phyloP scores from a whole-genome alignment of 2,113 vertebrate genomes.

The Ceyx melanurus region DNA sequence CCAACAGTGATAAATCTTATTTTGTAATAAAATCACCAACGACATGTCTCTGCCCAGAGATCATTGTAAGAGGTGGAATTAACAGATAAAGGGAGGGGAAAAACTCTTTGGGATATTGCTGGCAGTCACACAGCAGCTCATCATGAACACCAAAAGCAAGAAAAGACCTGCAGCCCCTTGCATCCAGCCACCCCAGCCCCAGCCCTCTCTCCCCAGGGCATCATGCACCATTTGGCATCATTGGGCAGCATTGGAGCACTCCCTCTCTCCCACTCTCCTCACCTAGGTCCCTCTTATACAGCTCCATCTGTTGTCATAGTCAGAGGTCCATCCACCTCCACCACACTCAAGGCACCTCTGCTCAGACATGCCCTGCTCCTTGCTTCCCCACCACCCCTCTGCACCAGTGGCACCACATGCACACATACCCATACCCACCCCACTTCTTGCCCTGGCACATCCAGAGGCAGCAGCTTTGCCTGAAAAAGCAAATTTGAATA shows the following conservation, averaged over 20 bases:
- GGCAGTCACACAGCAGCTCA: not conserved
- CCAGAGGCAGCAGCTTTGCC: not conserved
- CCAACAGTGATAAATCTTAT: not conserved
- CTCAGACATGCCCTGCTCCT: not conserved
- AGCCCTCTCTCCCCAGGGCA: not conserved
- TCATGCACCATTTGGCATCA: too few relatives aligned
- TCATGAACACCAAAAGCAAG: not conserved
- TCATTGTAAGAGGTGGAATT: not conserved
- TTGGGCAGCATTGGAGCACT: not conserved
- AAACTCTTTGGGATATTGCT: not conserved
- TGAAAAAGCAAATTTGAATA: constrained; percentile 28
- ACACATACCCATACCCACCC: not conserved
- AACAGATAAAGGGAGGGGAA: not conserved
- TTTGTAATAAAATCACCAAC: not conserved
- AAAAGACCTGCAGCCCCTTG: not conserved
- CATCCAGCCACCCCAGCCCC: not conserved
- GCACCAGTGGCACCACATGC: not conserved
- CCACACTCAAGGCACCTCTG: not conserved
- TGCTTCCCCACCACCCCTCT: not conserved
- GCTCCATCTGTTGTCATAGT: fast-evolving
- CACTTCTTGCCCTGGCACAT: not conserved
- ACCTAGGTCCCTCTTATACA: not conserved
- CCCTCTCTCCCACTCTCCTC: not conserved
- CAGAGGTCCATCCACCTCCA: not conserved
- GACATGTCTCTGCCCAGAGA: not conserved